Conservation (phyloP, 1,140 invertebrate genomes). For the Anoplophora glabripennis region DNA sequence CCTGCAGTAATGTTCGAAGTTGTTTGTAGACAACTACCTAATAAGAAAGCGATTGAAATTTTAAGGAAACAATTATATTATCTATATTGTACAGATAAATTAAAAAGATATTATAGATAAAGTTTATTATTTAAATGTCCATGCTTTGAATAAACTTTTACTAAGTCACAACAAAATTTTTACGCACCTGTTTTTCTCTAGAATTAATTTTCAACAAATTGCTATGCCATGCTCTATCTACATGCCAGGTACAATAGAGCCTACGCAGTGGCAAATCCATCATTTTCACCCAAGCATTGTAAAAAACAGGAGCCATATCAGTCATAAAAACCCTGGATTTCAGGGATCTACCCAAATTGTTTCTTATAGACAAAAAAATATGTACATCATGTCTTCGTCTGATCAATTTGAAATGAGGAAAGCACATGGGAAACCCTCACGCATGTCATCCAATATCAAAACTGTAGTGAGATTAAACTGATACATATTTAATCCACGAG, state of each 20-base stretch:
- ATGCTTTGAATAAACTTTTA: too few species aligned
- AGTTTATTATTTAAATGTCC: too few species aligned
- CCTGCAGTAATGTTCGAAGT: constrained; percentile 13
- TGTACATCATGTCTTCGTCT: too few species aligned
- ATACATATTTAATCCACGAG: constrained; percentile 19
- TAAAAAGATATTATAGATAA: too few species aligned
- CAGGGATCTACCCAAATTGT: background rate
- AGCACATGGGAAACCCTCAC: constrained; percentile 11
- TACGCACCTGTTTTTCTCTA: constrained; percentile 11
- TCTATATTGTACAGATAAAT: too few species aligned
- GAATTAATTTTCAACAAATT: constrained; percentile 14
- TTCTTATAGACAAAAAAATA: constrained; percentile 10
- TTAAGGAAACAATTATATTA: too few species aligned
- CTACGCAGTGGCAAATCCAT: constrained; percentile 13
- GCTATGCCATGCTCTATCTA: constrained; percentile 7
- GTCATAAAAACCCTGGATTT: constrained; percentile 16
- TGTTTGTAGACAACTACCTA: constrained; percentile 13
- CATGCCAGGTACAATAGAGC: constrained; percentile 11
- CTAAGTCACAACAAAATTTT: constrained; percentile 14
- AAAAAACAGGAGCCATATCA: constrained; percentile 9
- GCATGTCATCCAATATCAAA: constrained; percentile 14
- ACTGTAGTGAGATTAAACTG: constrained; percentile 15
- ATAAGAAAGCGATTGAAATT: too few species aligned
- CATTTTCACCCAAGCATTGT: constrained; percentile 18
- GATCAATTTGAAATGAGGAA: constrained; percentile 19